phyloP scores from a whole-genome alignment of 1,140 invertebrate genomes.

The Drosophila repletoides region DNA sequence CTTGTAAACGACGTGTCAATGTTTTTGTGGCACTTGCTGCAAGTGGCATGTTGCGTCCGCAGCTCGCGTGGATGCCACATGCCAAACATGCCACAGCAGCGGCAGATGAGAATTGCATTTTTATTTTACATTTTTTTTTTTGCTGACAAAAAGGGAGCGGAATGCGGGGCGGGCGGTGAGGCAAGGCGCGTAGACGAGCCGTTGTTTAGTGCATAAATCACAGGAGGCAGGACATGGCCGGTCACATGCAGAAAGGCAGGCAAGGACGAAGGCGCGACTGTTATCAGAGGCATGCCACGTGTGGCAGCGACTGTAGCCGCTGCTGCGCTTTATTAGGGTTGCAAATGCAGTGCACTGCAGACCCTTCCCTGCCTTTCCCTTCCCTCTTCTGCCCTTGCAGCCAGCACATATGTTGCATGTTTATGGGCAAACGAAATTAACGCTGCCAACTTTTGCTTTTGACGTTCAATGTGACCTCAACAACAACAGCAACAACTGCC shows the following conservation, averaged over 20 bases:
- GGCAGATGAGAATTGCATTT: conserved; percentile 24
- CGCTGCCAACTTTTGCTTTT: conserved; percentile 65
- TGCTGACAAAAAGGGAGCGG: background rate
- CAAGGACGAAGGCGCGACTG: conserved; percentile 21
- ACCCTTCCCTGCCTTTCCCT: conserved; percentile 21
- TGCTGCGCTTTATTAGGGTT: conserved; percentile 72
- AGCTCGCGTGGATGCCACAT: conserved; percentile 39
- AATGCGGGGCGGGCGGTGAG: background rate
- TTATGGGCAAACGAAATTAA: conserved; percentile 76
- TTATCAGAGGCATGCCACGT: conserved; percentile 66
- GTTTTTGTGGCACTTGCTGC: conserved; percentile 43
- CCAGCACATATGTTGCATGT: conserved; percentile 73
- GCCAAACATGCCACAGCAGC: conserved; percentile 44
- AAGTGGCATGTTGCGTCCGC: conserved; percentile 38
- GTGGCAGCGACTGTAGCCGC: conserved; percentile 48
- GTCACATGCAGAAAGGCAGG: background rate
- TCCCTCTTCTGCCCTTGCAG: background rate
- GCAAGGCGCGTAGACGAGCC: conserved; percentile 14
- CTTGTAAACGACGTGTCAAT: conserved; percentile 46
- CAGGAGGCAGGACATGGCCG: conserved; percentile 20
- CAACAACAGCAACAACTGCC: conserved; percentile 46
- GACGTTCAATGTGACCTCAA: conserved; percentile 71
- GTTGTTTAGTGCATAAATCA: conserved; percentile 76
- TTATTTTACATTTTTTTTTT: conserved; percentile 6
- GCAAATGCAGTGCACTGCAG: conserved; percentile 52